A percentile compares a stretch with the other conserved stretches of the same genome.
phyloP scores from a whole-genome alignment of 2,888 invertebrate genomes.

The Muscina levida region DNA sequence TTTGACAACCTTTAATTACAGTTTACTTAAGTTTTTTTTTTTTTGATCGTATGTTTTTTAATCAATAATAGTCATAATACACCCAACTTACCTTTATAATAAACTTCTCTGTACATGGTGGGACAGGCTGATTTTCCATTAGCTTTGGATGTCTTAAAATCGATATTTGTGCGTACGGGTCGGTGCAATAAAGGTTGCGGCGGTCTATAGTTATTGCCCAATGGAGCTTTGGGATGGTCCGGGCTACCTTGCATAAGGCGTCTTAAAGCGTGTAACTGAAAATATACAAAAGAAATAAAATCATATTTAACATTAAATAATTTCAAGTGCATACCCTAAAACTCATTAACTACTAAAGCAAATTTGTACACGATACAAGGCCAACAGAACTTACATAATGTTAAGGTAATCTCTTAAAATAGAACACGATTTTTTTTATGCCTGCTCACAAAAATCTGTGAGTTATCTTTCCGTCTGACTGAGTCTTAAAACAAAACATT shows the following conservation, averaged over 20 bases:
- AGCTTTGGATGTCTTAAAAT: constrained; percentile 90
- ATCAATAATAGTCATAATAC: no score
- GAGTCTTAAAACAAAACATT: constrained; percentile 36
- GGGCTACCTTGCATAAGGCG: constrained; percentile 94
- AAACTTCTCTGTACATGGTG: constrained; percentile 94
- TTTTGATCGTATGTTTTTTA: no score
- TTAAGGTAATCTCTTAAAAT: not conserved
- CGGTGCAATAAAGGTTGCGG: constrained; percentile 96
- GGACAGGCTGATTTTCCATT: constrained; percentile 92
- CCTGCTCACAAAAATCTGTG: not conserved
- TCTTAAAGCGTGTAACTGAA: constrained; percentile 89
- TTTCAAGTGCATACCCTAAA: no score
- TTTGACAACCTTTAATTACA: no score
- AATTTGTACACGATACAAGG: no score
- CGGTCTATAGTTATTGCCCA: constrained; percentile 97
- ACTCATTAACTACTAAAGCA: not conserved
- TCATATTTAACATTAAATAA: not conserved
- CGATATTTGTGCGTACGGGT: constrained; percentile 97
- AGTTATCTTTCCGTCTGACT: constrained; percentile 50
- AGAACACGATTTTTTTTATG: no score
- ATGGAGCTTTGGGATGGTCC: constrained; percentile 91
- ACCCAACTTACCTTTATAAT: constrained; percentile 91
- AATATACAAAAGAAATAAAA: constrained; percentile 22
- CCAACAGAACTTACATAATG: not conserved
- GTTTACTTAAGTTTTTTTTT: no score